These are phyloP conservation scores for Ramphastos sulfuratus DNA, from an alignment of 2,113 vertebrate species.

Conservation along the genomic window DNA sequence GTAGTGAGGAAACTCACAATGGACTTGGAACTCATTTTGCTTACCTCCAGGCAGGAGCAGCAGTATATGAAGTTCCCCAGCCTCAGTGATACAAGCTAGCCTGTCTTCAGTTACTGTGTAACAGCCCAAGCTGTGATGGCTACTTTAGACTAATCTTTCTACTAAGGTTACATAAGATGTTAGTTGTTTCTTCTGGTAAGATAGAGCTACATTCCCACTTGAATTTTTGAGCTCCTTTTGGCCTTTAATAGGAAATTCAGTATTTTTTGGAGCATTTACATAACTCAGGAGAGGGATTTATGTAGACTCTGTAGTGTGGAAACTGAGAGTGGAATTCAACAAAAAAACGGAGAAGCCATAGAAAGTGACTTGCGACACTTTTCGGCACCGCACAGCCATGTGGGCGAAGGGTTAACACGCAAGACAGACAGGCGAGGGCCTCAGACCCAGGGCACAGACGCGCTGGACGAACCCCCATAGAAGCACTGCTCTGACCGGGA, in stretches of 20 bases:
- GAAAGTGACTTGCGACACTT: not conserved
- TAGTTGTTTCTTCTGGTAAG: fast-evolving
- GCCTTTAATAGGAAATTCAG: fast-evolving
- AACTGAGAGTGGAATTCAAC: not conserved
- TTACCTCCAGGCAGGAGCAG: not conserved
- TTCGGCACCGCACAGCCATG: too few species aligned
- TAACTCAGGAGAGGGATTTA: fast-evolving
- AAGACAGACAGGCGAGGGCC: too few species aligned
- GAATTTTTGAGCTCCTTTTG: not conserved
- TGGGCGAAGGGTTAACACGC: too few species aligned
- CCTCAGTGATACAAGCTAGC: fast-evolving
- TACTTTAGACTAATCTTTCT: not conserved
- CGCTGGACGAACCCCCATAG: too few species aligned
- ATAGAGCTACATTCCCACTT: not conserved
- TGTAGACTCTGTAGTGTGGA: not conserved
- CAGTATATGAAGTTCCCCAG: fast-evolving
- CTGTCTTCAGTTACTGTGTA: fast-evolving
- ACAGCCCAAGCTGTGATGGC: fast-evolving
- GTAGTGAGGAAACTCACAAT: not conserved
- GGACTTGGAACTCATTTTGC: fast-evolving
- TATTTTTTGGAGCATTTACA: not conserved
- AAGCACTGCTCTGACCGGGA: too few species aligned
- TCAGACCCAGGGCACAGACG: too few species aligned
- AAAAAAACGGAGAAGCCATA: not conserved
- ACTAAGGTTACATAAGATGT: not conserved